Conservation (phyloP, 2,888 invertebrate species). For the Sphaerophoria taeniata region DNA sequence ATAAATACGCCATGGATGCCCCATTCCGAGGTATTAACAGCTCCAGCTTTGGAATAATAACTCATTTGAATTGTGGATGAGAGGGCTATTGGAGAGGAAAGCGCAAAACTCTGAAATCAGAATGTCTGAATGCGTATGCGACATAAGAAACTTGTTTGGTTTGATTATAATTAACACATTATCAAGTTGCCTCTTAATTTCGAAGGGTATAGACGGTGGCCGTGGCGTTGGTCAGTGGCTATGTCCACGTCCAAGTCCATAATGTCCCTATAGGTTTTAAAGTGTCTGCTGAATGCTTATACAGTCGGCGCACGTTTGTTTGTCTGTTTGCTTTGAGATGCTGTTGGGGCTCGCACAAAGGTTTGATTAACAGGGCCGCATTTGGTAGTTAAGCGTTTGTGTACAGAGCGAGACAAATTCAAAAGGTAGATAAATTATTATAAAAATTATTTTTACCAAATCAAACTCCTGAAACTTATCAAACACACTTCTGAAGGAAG, state of each 20-base stretch:
- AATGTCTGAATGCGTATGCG: constrained; percentile 48
- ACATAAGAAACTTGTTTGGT: constrained; percentile 74
- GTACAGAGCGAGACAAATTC: too few species aligned
- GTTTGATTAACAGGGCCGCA: not conserved
- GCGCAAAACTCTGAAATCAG: not conserved
- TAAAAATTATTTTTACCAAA: too few species aligned
- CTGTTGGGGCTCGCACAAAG: not conserved
- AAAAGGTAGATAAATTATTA: too few species aligned
- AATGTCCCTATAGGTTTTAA: constrained; percentile 36
- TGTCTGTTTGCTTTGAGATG: constrained; percentile 22
- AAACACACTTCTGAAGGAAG: too few species aligned
- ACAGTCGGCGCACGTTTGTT: constrained; percentile 16
- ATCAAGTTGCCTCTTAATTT: constrained; percentile 73
- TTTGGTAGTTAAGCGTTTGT: not conserved
- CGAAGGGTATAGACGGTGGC: constrained; percentile 43
- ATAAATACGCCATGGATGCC: constrained; percentile 70
- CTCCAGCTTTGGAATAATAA: constrained; percentile 72
- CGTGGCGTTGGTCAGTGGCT: constrained; percentile 58
- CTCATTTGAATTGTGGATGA: constrained; percentile 68
- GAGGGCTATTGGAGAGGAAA: constrained; percentile 26
- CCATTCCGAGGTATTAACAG: constrained; percentile 70
- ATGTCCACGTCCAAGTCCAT: constrained; percentile 55
- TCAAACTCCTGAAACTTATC: too few species aligned
- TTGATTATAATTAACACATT: constrained; percentile 75
- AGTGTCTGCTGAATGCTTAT: not conserved